phyloP scores from a whole-genome alignment of 1,140 invertebrate species.

The Caenorhabditis elegans region WBcel235 BX284606.5:2570501-2571000 shows the following conservation, averaged over 20 bases:
- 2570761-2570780: neutral
- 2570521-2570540: constrained; percentile 5
- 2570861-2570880: constrained; percentile 31
- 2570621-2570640: too few relatives aligned
- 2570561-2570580: neutral
- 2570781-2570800: neutral
- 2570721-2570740: neutral
- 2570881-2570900: constrained; percentile 34
- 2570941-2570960: constrained; percentile 4
- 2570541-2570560: constrained; percentile 5
- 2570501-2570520: neutral
- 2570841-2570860: neutral
- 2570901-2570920: constrained; percentile 27
- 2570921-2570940: constrained; percentile 32
- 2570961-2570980: neutral
- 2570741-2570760: neutral
- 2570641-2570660: constrained; percentile 17
- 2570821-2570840: neutral
- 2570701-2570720: neutral
- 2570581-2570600: neutral
- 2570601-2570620: neutral
- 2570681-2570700: neutral
- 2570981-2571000: constrained; percentile 8
- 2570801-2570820: neutral
- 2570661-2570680: neutral